phyloP scores from a whole-genome alignment of 2,113 vertebrate species.

The Melanocharis versteri region DNA sequence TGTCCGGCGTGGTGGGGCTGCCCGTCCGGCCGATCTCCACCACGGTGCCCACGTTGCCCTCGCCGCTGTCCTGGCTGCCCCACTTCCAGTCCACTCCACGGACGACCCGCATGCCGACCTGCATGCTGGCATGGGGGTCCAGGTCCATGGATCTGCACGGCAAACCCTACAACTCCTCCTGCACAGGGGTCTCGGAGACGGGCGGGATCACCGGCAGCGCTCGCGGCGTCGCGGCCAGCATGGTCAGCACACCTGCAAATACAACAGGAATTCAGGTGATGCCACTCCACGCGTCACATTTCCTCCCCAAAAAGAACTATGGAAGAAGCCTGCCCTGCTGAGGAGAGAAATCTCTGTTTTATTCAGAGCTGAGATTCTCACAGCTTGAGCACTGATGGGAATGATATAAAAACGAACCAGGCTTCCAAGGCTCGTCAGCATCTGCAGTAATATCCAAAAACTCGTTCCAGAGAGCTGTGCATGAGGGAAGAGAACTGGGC shows the following conservation, averaged over 20 bases:
- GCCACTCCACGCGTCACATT: not conserved
- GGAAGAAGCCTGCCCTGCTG: not conserved
- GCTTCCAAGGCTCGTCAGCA: not conserved
- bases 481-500: not conserved
- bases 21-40: conserved; percentile 95
- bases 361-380: not conserved
- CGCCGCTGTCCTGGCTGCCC: conserved; percentile 92
- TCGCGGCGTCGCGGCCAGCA: not conserved
- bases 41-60: conserved; percentile 94
- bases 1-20: conserved; percentile 94
- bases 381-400: not conserved
- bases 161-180: not conserved
- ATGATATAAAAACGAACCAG: not conserved
- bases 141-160: conserved; percentile 52
- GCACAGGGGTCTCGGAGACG: not conserved
- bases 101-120: conserved; percentile 96
- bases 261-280: not conserved
- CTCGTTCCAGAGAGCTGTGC: not conserved
- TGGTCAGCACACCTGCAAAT: not conserved
- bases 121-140: conserved; percentile 83
- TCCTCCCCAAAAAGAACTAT: not conserved
- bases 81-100: conserved; percentile 97
- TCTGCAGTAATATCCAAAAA: not conserved
- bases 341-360: not conserved
- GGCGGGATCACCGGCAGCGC: not conserved